phyloP scores from a whole-genome alignment of 2,888 invertebrate genomes.

The Chymomyza caudatula region DNA sequence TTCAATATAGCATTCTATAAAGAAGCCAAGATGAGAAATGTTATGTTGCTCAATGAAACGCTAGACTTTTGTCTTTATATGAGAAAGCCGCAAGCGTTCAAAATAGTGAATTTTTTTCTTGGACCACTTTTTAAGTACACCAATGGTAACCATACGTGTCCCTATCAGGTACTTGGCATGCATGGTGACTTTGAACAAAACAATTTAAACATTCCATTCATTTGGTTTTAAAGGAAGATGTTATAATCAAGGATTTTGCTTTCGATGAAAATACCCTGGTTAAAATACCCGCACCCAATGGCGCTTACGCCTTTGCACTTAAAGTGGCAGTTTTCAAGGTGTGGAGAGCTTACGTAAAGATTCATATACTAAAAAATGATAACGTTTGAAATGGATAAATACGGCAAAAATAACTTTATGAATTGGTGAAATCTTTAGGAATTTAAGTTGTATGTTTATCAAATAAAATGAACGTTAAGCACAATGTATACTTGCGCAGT shows the following conservation, averaged over 20 bases:
- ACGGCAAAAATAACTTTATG: neutral
- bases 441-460: neutral
- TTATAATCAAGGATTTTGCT: conserved; percentile 9
- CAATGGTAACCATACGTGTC: conserved; percentile 25
- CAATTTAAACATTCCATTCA: neutral
- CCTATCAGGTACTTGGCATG: conserved; percentile 16
- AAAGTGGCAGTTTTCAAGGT: conserved; percentile 21
- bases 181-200: neutral
- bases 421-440: neutral
- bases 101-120: neutral
- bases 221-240: conserved; percentile 4
- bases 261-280: neutral
- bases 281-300: conserved; percentile 33
- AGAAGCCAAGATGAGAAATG: neutral
- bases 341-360: conserved; percentile 8
- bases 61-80: conserved; percentile 24
- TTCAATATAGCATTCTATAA: neutral
- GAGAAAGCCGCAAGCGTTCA: neutral
- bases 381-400: neutral
- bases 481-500: neutral
- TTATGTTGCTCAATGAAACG: conserved; percentile 22
- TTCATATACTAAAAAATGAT: neutral
- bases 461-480: neutral
- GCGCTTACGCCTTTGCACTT: conserved; percentile 21
- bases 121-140: neutral